phyloP scores from a whole-genome alignment of 2,113 vertebrate genomes.

The Pedetes capensis region DNA sequence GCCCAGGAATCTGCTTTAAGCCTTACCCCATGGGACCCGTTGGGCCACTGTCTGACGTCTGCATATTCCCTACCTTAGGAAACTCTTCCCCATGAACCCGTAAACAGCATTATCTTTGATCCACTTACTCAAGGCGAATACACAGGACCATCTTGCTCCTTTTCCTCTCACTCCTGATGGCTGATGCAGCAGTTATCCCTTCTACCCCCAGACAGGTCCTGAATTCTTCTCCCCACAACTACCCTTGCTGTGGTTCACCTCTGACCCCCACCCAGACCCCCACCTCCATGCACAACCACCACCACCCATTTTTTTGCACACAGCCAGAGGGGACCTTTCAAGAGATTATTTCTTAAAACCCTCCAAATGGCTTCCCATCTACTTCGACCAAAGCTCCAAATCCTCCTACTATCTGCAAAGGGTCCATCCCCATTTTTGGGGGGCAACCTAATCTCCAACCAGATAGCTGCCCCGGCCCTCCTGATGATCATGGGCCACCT shows the following conservation, averaged over 20 bases:
- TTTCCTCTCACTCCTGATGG: neutral
- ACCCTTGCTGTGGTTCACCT: neutral
- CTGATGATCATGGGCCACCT: neutral
- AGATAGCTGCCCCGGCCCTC: neutral
- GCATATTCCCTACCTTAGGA: neutral
- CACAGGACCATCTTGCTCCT: neutral
- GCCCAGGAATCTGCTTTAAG: neutral
- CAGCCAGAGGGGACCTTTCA: neutral
- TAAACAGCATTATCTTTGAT: fast-evolving
- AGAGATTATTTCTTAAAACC: neutral
- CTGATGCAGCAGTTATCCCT: neutral
- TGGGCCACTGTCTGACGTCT: no score
- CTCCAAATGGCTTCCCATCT: neutral
- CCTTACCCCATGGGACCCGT: no score
- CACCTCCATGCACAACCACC: fast-evolving
- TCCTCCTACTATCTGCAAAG: neutral
- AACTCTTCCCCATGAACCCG: no score
- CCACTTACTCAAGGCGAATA: neutral
- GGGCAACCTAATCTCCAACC: fast-evolving
- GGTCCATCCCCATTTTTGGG: no score
- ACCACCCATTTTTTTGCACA: fast-evolving
- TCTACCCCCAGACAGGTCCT: no score
- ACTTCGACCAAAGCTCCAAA: neutral
- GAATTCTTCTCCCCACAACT: neutral
- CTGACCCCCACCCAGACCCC: neutral